phyloP scores from a whole-genome alignment of 1,140 invertebrate species.

The Sarcophaga peregrina region DNA sequence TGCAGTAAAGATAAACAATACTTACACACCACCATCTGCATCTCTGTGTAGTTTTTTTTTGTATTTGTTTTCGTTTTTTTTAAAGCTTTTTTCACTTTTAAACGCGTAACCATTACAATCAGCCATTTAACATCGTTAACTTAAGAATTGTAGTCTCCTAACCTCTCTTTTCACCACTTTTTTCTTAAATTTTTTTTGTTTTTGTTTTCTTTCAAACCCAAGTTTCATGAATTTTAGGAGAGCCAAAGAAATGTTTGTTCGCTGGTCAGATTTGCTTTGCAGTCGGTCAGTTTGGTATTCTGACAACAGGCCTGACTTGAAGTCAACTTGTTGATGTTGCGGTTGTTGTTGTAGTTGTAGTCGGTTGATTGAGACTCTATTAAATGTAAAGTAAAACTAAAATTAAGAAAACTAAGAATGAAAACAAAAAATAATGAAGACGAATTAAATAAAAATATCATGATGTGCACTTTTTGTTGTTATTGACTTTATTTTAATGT shows the following conservation, averaged over 20 bases:
- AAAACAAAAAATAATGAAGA: not conserved
- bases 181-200: not conserved
- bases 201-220: constrained; percentile 11
- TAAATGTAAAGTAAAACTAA: constrained; percentile 40
- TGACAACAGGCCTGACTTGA: not conserved
- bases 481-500: not conserved
- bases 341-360: not conserved
- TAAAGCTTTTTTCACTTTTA: constrained; percentile 37
- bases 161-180: not conserved
- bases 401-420: too few relatives aligned
- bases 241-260: not conserved
- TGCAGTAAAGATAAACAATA: too few relatives aligned
- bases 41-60: not conserved
- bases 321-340: not conserved
- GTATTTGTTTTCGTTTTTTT: not conserved
- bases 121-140: constrained; percentile 38
- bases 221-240: not conserved
- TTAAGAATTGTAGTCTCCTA: not conserved
- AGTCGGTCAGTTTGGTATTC: not conserved
- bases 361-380: constrained; percentile 14
- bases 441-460: constrained; percentile 20
- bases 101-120: constrained; percentile 34
- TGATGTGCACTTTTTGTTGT: constrained; percentile 30
- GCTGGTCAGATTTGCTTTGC: not conserved
- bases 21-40: too few relatives aligned